These are phyloP conservation scores for Sitodiplosis mosellana DNA, from an alignment of 1,140 invertebrate genomes.

Conservation along the genomic window DNA sequence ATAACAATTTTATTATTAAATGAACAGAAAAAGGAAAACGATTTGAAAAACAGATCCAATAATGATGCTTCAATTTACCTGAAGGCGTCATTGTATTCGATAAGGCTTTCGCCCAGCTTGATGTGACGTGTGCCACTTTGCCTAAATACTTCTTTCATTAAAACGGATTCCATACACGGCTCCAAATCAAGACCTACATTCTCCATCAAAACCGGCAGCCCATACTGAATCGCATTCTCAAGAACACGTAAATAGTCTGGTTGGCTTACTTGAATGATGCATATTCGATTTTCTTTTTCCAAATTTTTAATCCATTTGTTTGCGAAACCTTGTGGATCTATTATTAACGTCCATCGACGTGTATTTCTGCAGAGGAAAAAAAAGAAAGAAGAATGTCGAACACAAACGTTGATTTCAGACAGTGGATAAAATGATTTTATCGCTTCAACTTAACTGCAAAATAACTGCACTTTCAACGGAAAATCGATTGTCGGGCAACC, in stretches of 20 bases:
- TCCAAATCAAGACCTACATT: slow-evolving; percentile 81
- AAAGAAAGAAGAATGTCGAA: too few species aligned
- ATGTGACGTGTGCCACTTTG: slow-evolving; percentile 64
- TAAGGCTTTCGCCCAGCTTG: slow-evolving; percentile 63
- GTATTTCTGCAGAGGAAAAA: slow-evolving; percentile 40
- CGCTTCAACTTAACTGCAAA: slow-evolving; percentile 36
- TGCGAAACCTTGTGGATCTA: slow-evolving; percentile 87
- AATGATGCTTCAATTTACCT: slow-evolving; percentile 33
- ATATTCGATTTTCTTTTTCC: slow-evolving; percentile 72
- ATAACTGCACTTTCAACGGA: slow-evolving; percentile 89
- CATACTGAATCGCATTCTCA: slow-evolving; percentile 87
- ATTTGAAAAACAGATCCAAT: background rate
- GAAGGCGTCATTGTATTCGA: slow-evolving; percentile 74
- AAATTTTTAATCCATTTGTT: slow-evolving; percentile 91
- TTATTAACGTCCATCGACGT: slow-evolving; percentile 77
- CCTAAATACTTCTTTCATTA: slow-evolving; percentile 77
- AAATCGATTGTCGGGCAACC: slow-evolving; percentile 72
- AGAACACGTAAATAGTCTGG: slow-evolving; percentile 67
- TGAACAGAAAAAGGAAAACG: background rate
- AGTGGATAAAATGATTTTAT: background rate
- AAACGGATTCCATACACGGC: slow-evolving; percentile 63
- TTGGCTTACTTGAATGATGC: slow-evolving; percentile 62
- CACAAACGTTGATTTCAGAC: background rate
- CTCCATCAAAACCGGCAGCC: slow-evolving; percentile 69
- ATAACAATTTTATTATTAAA: slow-evolving; percentile 1